phyloP scores from a whole-genome alignment of 2,888 invertebrate species.

The Megastigmus dorsalis region DNA sequence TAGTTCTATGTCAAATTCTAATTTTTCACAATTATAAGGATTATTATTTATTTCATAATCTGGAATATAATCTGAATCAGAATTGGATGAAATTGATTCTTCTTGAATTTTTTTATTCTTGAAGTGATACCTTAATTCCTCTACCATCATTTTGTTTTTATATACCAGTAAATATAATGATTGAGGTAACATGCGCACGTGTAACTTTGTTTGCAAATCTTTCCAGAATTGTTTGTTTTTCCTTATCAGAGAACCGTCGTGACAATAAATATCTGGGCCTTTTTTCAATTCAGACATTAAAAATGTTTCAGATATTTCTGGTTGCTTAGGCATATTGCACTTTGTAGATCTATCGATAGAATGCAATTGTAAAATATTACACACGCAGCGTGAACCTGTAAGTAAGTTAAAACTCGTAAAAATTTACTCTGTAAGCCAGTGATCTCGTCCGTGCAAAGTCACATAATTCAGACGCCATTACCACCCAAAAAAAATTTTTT shows the following conservation, averaged over 20 bases:
- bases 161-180: slow-evolving; percentile 8
- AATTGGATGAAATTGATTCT: not conserved
- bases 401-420: too few relatives aligned
- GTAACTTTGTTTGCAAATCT: not conserved
- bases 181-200: not conserved
- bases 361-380: too few relatives aligned
- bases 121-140: not conserved
- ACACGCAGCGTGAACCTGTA: too few relatives aligned
- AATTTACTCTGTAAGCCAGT: too few relatives aligned
- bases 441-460: too few relatives aligned
- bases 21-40: slow-evolving; percentile 4
- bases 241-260: not conserved
- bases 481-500: too few relatives aligned
- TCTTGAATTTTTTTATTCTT: not conserved
- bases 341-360: too few relatives aligned
- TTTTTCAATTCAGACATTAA: slow-evolving; percentile 6
- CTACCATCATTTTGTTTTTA: slow-evolving; percentile 10
- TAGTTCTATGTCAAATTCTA: not conserved
- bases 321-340: slow-evolving; percentile 1
- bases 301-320: not conserved
- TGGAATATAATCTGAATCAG: not conserved
- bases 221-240: not conserved
- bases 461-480: too few relatives aligned
- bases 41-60: not conserved
- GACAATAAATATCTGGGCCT: not conserved